Evolutionary conservation across 2,113 vertebrate genomes (phyloP), one percentile per base, ranked within the genome.

Genomic region (Xenotilapia leptura): DNA sequence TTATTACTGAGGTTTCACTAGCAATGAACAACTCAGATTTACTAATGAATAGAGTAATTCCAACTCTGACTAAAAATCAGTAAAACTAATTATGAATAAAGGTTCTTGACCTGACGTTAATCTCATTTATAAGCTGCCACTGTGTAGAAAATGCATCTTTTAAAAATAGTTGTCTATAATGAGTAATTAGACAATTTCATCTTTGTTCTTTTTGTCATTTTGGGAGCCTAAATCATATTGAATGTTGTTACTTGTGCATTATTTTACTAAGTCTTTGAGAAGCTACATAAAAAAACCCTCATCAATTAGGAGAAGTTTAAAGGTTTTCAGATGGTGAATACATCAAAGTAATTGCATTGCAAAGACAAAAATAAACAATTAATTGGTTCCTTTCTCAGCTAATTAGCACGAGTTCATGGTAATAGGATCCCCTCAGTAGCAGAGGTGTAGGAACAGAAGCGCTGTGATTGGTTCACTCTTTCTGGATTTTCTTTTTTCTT

Each of bases 331-430:
- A 65, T 38, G 23, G 23, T 60, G 9, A 84, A 75, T 86, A 4
- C 62, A 58, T 83, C 9, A 70, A 90, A 36, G 54, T 70, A 88
- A 82, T 47, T 79, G 58, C 26, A 70, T 89, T 86, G 19, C 2
- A 86, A 80, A 68, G 85, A 90, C 38, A 56, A 85, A 90, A 90
- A 87, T 86, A 81, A 89, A 90, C 80, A 79, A n/a, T 55, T 89
- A 92, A 83, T 91, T 89, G 11, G 73, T 86, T 92, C 62, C 82
- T 80, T 80, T 83, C 65, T 83, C 19, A 56, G 36, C 70, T 70
- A 31, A 90, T 94, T 91, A 88, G 58, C n/a, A 42, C n/a, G 42
- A 51, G 82, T 86, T 92, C 86, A 90, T 92, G 90, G 60, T 88
- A 92, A 90, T 88, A 53, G 33, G 77, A 91, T 88, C 33, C 79